Base-by-base conservation (phyloP, 1,140 invertebrate species). In the Lethocerus indicus region DNA sequence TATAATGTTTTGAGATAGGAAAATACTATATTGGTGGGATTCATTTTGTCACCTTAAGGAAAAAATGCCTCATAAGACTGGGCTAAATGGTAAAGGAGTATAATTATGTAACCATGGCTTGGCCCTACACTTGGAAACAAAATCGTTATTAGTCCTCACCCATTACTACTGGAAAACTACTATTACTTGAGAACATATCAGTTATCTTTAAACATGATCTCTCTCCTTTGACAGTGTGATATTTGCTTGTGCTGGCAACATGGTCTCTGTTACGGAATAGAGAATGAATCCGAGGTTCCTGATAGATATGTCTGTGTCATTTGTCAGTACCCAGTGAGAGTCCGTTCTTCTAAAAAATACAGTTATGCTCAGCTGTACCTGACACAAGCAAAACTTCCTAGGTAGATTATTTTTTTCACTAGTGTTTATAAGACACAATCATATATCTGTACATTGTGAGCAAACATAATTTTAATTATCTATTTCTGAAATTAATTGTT, bases 241-340 rank as follows among this genome's bases (percentile, higher is more conserved):
- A 69, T 91, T 20, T 94, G 90, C 60, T 67, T 92, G 12, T 90
- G 87, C 63, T 95, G 90, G 91, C 90, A 94, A 64, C 90, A 94
- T 64, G 88, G 86, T 1, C 71, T 76, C 32, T 95, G 89, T 59
- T 85, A 89, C 62, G 78, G 79, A 39, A 87, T 91, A 51, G 75
- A 82, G 49, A 74, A 72, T 26, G 85, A 88, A 54, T 72, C 71
- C 12, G 73, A 90, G 63, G 84, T 92, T 12, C 88, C 89, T 0
- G 83, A 88, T 40, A 88, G 87, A 61, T 93, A 93, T 64, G 75
- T 92, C 35, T 94, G 90, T 65, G 79, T 73, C 49, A 84, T 87
- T 45, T 95, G 90, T 63, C 72, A 75, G 49, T 74, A 88, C 71
- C 83, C 90, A 6, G 71, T 70, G 35, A 72, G 75, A 16, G 79